These are phyloP conservation scores for Anabacerthia variegaticeps DNA, from an alignment of 2,797 vertebrate genomes.

Conservation along the genomic window DNA sequence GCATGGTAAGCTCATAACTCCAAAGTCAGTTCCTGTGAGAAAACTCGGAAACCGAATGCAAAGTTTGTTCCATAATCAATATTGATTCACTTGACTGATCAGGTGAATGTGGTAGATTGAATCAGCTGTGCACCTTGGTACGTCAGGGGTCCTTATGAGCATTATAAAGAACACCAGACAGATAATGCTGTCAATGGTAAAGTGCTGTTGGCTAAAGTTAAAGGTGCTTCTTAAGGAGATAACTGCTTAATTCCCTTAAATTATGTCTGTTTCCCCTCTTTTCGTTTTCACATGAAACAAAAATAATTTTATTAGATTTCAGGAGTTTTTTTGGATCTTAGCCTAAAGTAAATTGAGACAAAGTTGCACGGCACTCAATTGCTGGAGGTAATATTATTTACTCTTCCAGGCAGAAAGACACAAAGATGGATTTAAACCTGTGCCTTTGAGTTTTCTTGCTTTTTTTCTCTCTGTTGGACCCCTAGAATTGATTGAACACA, in stretches of 20 bases:
- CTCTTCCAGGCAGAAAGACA: background rate
- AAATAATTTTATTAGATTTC: background rate
- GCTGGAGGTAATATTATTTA: background rate
- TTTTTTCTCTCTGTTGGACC: background rate
- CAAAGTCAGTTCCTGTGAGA: background rate
- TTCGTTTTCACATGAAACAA: background rate
- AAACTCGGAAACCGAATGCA: background rate
- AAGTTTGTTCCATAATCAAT: background rate
- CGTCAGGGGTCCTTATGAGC: background rate
- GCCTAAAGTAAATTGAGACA: background rate
- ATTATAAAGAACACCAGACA: background rate
- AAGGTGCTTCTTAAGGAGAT: background rate
- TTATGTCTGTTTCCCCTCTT: background rate
- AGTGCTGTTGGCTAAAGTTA: background rate
- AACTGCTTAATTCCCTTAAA: background rate
- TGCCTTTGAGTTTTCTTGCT: background rate
- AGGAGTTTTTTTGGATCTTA: background rate
- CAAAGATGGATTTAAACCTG: background rate
- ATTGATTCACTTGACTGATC: background rate
- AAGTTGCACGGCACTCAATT: background rate
- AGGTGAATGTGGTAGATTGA: background rate
- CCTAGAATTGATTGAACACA: slow-evolving; percentile 33
- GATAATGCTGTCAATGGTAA: background rate
- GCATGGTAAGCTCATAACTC: background rate
- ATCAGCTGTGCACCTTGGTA: background rate